Evolutionary conservation across 1,140 invertebrate genomes (phyloP).

Genomic region (Stegodyphus mimosarum): DNA sequence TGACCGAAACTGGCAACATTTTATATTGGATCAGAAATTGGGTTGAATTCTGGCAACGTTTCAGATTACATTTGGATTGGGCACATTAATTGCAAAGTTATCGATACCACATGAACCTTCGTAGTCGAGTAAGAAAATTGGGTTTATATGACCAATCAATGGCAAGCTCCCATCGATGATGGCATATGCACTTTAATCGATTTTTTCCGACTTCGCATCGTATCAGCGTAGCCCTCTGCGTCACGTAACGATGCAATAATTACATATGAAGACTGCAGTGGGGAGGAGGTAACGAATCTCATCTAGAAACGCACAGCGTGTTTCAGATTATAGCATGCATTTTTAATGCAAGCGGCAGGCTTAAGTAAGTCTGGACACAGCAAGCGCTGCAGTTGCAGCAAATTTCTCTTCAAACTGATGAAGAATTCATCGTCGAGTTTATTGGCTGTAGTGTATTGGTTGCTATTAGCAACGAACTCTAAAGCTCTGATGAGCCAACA

Average conservation of each 20-base stretch:
- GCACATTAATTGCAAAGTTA: no score
- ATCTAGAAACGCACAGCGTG: not conserved
- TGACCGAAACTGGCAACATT: no score
- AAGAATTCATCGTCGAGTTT: slow-evolving; percentile 45
- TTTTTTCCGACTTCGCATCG: not conserved
- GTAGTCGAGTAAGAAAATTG: not conserved
- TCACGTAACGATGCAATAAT: slow-evolving; percentile 25
- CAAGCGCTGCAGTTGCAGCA: slow-evolving; percentile 13
- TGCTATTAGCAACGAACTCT: slow-evolving; percentile 22
- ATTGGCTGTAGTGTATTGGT: not conserved
- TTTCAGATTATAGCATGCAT: slow-evolving; percentile 11
- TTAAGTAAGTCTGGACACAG: not conserved
- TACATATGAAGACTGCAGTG: not conserved
- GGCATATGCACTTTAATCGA: not conserved
- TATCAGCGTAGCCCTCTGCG: slow-evolving; percentile 6
- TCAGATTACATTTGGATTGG: no score
- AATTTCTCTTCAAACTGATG: slow-evolving; percentile 34
- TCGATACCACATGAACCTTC: no score
- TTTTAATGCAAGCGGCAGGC: slow-evolving; percentile 24
- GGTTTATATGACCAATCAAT: not conserved
- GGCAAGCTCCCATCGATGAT: not conserved
- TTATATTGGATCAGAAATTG: no score
- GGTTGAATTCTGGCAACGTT: no score
- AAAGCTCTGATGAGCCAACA: not conserved
- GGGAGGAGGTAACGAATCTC: not conserved